Evolutionary conservation across 2,888 invertebrate species (phyloP).

Genomic region (Acanthacorydalis orientalis): DNA sequence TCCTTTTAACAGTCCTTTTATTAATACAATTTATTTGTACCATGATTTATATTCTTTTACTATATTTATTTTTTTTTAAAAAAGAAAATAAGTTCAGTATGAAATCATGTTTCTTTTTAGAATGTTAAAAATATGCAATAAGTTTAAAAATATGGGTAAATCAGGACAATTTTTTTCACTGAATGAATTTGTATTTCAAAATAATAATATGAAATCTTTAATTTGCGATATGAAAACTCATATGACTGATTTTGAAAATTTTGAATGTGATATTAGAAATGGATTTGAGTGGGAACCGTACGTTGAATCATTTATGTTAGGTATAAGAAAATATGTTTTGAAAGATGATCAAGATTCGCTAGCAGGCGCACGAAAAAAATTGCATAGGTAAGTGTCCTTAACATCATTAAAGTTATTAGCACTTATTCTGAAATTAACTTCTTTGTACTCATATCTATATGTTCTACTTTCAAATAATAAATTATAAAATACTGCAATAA

Average conservation of each 20-base stretch:
- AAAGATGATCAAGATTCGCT: conserved; percentile 55
- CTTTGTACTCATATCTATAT: neutral
- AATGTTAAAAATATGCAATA: conserved; percentile 69
- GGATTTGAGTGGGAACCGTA: conserved; percentile 65
- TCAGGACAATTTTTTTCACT: conserved; percentile 74
- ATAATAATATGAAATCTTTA: conserved; percentile 42
- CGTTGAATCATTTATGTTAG: conserved; percentile 63
- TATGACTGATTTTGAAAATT: conserved; percentile 36
- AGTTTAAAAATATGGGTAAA: conserved; percentile 59
- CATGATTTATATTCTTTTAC: no score
- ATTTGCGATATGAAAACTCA: conserved; percentile 29
- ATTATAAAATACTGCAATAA: no score
- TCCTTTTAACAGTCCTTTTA: no score
- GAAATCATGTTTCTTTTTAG: conserved; percentile 26
- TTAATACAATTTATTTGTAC: no score
- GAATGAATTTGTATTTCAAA: conserved; percentile 67
- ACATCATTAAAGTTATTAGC: neutral
- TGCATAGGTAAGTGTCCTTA: conserved; percentile 36
- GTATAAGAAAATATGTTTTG: conserved; percentile 66
- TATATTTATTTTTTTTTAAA: no score
- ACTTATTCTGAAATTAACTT: no score
- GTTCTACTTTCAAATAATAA: no score
- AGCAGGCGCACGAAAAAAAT: conserved; percentile 42
- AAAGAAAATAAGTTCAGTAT: no score
- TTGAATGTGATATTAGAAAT: conserved; percentile 30